Percentiles rank a stretch among this genome's conserved stretches.
Conservation (phyloP, 2,888 invertebrate genomes). For the Mellilla xanthometata region DNA sequence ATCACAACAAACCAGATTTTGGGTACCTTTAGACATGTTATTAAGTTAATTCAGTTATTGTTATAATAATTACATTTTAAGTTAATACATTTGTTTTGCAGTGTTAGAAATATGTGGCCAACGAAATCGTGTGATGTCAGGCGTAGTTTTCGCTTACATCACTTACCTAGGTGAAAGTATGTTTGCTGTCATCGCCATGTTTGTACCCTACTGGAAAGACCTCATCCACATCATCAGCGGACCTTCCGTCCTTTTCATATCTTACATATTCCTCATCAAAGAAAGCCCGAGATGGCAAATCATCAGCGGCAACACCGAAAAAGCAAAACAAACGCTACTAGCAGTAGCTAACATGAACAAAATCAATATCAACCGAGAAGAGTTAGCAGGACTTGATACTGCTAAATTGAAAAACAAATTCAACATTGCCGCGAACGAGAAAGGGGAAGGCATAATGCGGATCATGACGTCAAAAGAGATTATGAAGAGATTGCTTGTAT, state of each 20-base stretch:
- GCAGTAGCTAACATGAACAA: slow-evolving; percentile 54
- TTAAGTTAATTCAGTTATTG: too few relatives aligned
- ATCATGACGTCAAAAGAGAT: slow-evolving; percentile 56
- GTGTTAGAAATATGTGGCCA: slow-evolving; percentile 64
- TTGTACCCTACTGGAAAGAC: slow-evolving; percentile 61
- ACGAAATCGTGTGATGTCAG: slow-evolving; percentile 53
- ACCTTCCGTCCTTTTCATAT: slow-evolving; percentile 53
- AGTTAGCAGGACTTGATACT: slow-evolving; percentile 46
- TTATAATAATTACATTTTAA: too few relatives aligned
- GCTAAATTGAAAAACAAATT: slow-evolving; percentile 50
- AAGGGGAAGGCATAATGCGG: slow-evolving; percentile 47
- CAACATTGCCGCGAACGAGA: slow-evolving; percentile 47
- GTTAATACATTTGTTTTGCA: slow-evolving; percentile 39
- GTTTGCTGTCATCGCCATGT: slow-evolving; percentile 59
- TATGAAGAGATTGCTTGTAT: slow-evolving; percentile 49
- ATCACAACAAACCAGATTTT: too few relatives aligned
- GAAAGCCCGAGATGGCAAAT: slow-evolving; percentile 71
- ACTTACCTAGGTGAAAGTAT: slow-evolving; percentile 59
- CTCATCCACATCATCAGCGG: slow-evolving; percentile 57
- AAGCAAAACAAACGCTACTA: slow-evolving; percentile 51
- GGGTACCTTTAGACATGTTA: too few relatives aligned
- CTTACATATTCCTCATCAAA: slow-evolving; percentile 46
- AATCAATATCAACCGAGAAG: slow-evolving; percentile 47
- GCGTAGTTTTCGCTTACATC: slow-evolving; percentile 57
- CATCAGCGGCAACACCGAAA: slow-evolving; percentile 52